Conservation (phyloP, 30 jellyfish, hydroid and myxozoan genomes). For the Hydractinia echinata region DNA sequence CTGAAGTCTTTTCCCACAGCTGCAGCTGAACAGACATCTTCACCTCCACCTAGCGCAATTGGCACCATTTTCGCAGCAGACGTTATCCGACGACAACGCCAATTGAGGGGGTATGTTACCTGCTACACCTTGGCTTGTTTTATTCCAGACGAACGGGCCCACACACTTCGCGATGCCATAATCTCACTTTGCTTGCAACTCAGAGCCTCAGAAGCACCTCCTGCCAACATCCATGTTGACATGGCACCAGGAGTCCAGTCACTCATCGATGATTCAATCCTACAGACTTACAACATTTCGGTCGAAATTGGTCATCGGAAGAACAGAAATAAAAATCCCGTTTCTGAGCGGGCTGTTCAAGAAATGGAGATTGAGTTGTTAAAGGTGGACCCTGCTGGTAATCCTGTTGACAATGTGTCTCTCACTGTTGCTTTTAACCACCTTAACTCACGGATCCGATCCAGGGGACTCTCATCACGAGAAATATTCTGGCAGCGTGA, state of each 20-base stretch:
- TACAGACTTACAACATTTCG: constrained; percentile 13
- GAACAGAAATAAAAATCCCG: constrained; percentile 43
- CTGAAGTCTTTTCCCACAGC: constrained; percentile 6
- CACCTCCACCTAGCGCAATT: constrained; percentile 26
- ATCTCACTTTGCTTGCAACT: constrained; percentile 1
- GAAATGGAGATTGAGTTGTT: constrained; percentile 40
- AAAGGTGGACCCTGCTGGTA: constrained; percentile 27
- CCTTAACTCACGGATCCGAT: constrained; percentile 38
- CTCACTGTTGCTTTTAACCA: constrained; percentile 37
- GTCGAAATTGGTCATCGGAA: constrained; percentile 32
- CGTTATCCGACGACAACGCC: constrained; percentile 27
- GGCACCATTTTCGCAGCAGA: constrained; percentile 44
- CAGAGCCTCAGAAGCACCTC: constrained; percentile 30
- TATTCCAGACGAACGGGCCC: constrained; percentile 9
- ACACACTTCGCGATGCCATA: constrained; percentile 31
- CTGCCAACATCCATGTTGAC: constrained; percentile 33
- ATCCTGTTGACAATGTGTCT: background rate
- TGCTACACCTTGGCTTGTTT: constrained; percentile 27
- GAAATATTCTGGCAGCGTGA: constrained; percentile 45
- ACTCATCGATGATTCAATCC: constrained; percentile 12
- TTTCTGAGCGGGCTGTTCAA: constrained; percentile 44
- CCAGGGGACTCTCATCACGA: constrained; percentile 29
- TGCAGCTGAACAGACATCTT: constrained; percentile 2
- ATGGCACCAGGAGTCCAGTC: constrained; percentile 42
- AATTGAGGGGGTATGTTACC: constrained; percentile 29